A percentile compares a stretch with the other conserved stretches of the same genome.
Evolutionary conservation across 2,888 invertebrate species (phyloP).

Genomic region (Drepana falcataria): DNA sequence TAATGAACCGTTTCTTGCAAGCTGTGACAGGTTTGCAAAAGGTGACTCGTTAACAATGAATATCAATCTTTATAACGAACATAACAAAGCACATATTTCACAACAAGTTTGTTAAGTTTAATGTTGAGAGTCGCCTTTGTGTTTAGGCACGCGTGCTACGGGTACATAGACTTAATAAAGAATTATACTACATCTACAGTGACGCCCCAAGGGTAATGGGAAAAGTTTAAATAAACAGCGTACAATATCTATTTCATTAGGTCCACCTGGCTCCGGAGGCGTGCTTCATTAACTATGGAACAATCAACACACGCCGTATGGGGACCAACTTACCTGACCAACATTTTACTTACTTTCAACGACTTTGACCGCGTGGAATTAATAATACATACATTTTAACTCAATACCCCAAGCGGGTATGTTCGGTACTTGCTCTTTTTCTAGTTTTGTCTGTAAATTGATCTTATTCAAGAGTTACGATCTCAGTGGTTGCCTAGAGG

Average conservation of each 20-base stretch:
- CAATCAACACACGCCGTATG: neutral
- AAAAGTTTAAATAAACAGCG: slow-evolving; percentile 37
- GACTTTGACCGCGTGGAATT: no score
- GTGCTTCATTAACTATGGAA: slow-evolving; percentile 12
- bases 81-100: no score
- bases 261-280: slow-evolving; percentile 11
- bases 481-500: no score
- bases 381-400: neutral
- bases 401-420: no score
- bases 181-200: slow-evolving; percentile 10
- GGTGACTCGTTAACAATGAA: no score
- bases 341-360: neutral
- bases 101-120: no score
- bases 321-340: neutral
- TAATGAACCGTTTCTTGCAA: no score
- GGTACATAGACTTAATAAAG: slow-evolving; percentile 3
- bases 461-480: no score
- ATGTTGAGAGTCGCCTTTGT: neutral
- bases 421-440: no score
- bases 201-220: slow-evolving; percentile 27
- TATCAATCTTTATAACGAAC: no score
- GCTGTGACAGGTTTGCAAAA: no score
- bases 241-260: slow-evolving; percentile 13
- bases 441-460: no score
- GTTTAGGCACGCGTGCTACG: neutral